Evolutionary conservation across 92 coral and sea anemone genomes (phyloP).

Genomic region (Palythoa grandis): DNA sequence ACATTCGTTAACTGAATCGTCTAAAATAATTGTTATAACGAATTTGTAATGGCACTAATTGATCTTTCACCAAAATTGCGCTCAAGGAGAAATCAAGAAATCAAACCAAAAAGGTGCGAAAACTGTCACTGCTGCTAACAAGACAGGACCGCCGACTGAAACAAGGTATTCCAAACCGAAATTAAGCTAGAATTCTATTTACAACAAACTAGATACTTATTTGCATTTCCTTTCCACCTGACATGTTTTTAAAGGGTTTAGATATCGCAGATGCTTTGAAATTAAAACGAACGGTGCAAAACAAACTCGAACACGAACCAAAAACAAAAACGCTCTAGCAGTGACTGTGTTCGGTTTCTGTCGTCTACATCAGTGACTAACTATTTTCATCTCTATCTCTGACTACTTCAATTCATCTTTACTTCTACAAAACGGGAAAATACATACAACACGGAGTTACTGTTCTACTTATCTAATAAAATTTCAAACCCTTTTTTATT

Average conservation of each 20-base stretch:
- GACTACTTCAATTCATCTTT: neutral
- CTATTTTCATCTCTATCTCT: slow-evolving; percentile 6
- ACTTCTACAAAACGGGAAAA: neutral
- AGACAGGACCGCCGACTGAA: slow-evolving; percentile 46
- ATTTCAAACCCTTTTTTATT: neutral
- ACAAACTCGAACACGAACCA: neutral
- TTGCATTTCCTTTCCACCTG: neutral
- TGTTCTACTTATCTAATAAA: neutral
- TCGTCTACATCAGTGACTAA: neutral
- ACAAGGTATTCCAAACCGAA: neutral
- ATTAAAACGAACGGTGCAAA: neutral
- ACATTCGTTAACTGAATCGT: neutral
- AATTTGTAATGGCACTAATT: neutral
- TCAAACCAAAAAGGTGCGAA: slow-evolving; percentile 56
- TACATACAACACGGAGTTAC: neutral
- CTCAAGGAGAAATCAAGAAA: neutral
- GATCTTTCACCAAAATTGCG: slow-evolving; percentile 30
- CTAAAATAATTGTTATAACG: neutral
- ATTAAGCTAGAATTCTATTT: neutral
- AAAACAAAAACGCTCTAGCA: neutral
- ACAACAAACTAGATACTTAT: neutral
- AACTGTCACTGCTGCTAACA: slow-evolving; percentile 63
- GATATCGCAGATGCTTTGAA: neutral
- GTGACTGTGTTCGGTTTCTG: neutral
- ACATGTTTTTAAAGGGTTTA: neutral